A percentile compares a stretch with the other conserved stretches of the same genome.
Conservation (phyloP, 2,113 vertebrate genomes). For the Urocitellus parryii region DNA sequence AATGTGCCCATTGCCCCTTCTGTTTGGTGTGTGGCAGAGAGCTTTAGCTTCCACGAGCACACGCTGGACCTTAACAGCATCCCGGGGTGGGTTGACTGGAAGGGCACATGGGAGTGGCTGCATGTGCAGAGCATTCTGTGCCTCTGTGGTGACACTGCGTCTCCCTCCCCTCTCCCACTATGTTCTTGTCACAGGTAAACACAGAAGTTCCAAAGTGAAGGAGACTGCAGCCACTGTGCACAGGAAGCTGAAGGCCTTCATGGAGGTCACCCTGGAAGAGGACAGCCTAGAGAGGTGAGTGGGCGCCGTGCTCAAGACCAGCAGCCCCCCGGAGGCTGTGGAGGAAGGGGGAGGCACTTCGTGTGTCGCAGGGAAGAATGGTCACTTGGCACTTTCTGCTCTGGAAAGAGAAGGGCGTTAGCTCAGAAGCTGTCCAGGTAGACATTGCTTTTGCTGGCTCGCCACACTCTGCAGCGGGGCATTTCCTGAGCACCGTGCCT, state of each 20-base stretch:
- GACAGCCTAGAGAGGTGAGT: conserved; percentile 88
- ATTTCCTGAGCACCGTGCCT: not conserved
- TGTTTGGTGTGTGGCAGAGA: not conserved
- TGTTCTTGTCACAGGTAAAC: conserved; percentile 82
- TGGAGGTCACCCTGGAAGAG: conserved; percentile 83
- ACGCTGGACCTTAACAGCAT: too few species aligned
- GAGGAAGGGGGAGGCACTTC: not conserved
- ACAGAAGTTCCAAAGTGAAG: conserved; percentile 84
- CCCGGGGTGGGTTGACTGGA: too few species aligned
- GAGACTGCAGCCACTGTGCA: conserved; percentile 87
- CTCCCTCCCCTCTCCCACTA: not conserved
- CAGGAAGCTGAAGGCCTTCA: conserved; percentile 86
- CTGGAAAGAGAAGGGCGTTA: not conserved
- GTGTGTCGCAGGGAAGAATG: not conserved
- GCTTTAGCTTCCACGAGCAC: not conserved
- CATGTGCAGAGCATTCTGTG: not conserved
- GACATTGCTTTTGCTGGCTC: not conserved
- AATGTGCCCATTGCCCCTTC: too few species aligned
- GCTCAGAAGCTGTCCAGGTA: not conserved
- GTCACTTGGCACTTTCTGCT: not conserved
- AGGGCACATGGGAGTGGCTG: too few species aligned
- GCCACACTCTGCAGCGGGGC: not conserved
- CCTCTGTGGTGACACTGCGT: not conserved
- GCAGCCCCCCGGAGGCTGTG: not conserved
- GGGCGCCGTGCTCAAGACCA: accelerated